Percentiles rank a stretch among this genome's conserved stretches.
Conservation (phyloP, 2,888 invertebrate genomes). For the Lochmaea crataegi region DNA sequence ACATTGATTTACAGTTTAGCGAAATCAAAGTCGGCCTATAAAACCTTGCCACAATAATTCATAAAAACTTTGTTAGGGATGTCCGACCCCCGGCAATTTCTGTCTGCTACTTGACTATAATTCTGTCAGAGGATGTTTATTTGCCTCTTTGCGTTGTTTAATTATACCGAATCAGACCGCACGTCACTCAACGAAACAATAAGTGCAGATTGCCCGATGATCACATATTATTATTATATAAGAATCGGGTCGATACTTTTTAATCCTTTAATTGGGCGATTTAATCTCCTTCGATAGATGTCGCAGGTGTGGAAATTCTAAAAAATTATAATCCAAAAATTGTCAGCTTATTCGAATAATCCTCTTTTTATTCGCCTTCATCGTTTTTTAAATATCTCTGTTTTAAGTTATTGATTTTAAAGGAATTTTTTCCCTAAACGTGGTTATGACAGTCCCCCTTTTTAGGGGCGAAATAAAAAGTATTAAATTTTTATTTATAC, state of each 20-base stretch:
- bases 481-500: no score
- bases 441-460: no score
- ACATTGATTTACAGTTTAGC: constrained; percentile 44
- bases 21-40: constrained; percentile 49
- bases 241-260: not conserved
- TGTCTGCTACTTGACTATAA: constrained; percentile 57
- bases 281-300: not conserved
- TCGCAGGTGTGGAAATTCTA: not conserved
- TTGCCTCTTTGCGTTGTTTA: constrained; percentile 55
- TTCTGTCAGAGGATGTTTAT: constrained; percentile 53
- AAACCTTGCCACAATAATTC: constrained; percentile 50
- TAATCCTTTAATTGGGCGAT: constrained; percentile 17
- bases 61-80: constrained; percentile 51
- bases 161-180: constrained; percentile 55
- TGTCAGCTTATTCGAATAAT: not conserved
- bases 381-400: not conserved
- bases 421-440: no score
- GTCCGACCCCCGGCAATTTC: constrained; percentile 51
- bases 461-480: no score
- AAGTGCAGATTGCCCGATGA: constrained; percentile 42
- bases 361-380: not conserved
- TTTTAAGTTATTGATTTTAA: no score
- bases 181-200: constrained; percentile 52
- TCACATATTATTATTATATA: no score
- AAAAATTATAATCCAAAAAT: not conserved